Percentiles rank a stretch among this genome's conserved stretches.
Conservation (phyloP, 2,888 invertebrate genomes). For the Anthophora plumipes region DNA sequence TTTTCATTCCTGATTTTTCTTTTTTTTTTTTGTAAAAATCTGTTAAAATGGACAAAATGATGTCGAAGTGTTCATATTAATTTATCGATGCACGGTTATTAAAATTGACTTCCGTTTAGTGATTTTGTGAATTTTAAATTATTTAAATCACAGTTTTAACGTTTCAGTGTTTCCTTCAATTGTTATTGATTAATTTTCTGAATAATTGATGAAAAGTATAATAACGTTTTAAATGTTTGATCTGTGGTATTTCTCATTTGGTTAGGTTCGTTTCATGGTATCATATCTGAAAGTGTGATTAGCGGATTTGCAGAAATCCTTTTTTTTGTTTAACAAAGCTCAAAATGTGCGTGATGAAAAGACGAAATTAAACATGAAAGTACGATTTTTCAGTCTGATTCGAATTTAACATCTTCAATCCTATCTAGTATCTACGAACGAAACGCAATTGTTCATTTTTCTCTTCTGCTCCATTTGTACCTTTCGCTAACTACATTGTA, state of each 20-base stretch:
- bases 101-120: background rate
- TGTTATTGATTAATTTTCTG: too few relatives aligned
- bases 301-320: too few relatives aligned
- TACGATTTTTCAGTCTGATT: background rate
- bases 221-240: too few relatives aligned
- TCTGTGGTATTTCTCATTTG: too few relatives aligned
- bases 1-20: too few relatives aligned
- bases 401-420: background rate
- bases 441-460: background rate
- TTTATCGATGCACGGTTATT: background rate
- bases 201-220: too few relatives aligned
- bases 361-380: background rate
- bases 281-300: too few relatives aligned
- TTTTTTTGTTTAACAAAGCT: too few relatives aligned
- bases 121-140: background rate
- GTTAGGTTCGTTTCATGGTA: too few relatives aligned
- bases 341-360: background rate
- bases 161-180: too few relatives aligned
- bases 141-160: too few relatives aligned
- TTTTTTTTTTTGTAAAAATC: background rate
- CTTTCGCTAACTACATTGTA: background rate
- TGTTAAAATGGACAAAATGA: background rate
- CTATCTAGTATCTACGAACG: too few relatives aligned
- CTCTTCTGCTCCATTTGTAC: background rate
- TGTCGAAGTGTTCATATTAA: background rate